Percentiles rank a stretch among this genome's conserved stretches.
phyloP scores from a whole-genome alignment of 2,888 invertebrate species.

The Ellobium chinense region DNA sequence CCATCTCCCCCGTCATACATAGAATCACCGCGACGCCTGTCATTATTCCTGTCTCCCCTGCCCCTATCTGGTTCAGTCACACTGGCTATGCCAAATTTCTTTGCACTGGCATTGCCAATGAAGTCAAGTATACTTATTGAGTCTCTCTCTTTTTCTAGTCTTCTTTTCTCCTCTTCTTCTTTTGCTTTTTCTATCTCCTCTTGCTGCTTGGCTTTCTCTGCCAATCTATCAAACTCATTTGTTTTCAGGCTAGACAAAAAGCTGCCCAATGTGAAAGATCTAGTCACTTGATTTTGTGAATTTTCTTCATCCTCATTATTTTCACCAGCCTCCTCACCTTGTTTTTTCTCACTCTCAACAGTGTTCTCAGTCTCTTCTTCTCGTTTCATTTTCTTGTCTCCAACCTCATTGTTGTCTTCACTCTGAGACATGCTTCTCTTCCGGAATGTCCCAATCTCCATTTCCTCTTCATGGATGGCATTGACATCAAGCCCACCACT shows the following conservation, averaged over 20 bases:
- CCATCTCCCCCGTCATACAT: slow-evolving; percentile 3
- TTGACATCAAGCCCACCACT: slow-evolving; percentile 20
- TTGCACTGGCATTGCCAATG: slow-evolving; percentile 41
- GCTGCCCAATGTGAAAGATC: slow-evolving; percentile 8
- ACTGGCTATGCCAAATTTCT: slow-evolving; percentile 27
- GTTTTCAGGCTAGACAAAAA: slow-evolving; percentile 20
- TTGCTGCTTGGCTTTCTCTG: not conserved
- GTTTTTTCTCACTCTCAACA: not conserved
- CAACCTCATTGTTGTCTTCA: slow-evolving; percentile 23
- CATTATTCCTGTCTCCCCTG: not conserved
- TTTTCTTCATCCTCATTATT: slow-evolving; percentile 9
- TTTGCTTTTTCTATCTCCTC: not conserved
- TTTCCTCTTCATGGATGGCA: slow-evolving; percentile 27
- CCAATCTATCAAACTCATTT: slow-evolving; percentile 26
- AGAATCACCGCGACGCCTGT: not conserved
- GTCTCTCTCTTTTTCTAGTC: slow-evolving; percentile 4
- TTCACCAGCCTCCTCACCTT: not conserved
- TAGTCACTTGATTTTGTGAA: not conserved
- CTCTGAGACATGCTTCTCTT: slow-evolving; percentile 23
- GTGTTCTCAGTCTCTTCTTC: slow-evolving; percentile 12
- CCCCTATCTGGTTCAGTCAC: not conserved
- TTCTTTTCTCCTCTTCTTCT: not conserved
- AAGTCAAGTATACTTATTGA: slow-evolving; percentile 45
- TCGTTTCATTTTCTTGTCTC: not conserved
- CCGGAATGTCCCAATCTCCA: slow-evolving; percentile 22